Percentiles rank a stretch among this genome's conserved stretches.
These are phyloP conservation scores for Gastracanthus pulcherrimus DNA, from an alignment of 2,888 invertebrate genomes.

Conservation along the genomic window DNA sequence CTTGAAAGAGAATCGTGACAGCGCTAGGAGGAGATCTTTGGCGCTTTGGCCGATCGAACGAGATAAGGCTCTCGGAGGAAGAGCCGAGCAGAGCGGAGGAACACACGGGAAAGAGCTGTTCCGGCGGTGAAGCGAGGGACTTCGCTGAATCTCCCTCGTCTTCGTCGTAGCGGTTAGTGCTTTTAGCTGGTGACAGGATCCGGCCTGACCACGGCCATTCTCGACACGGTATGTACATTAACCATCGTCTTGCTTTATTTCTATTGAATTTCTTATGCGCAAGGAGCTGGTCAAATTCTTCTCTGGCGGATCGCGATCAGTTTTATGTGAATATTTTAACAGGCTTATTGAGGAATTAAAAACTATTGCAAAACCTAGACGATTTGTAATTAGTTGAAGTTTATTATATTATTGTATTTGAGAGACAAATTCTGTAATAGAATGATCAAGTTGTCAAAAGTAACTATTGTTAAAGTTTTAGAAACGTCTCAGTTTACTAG, in stretches of 20 bases:
- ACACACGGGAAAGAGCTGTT: not conserved
- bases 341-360: too few species aligned
- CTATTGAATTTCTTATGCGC: not conserved
- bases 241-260: not conserved
- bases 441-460: too few species aligned
- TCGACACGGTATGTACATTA: slow-evolving; percentile 75
- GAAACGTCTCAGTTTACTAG: too few species aligned
- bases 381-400: too few species aligned
- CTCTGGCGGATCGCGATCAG: not conserved
- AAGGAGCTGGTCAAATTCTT: not conserved
- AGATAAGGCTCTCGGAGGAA: not conserved
- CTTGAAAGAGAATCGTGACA: not conserved
- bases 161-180: slow-evolving; percentile 69
- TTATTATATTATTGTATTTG: too few species aligned
- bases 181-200: slow-evolving; percentile 75
- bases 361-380: too few species aligned
- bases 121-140: not conserved
- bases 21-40: not conserved
- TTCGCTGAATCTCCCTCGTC: not conserved
- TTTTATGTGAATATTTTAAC: not conserved
- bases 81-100: not conserved
- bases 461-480: too few species aligned
- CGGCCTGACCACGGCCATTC: slow-evolving; percentile 78
- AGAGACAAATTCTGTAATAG: too few species aligned
- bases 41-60: not conserved